Evolutionary conservation across 2,888 invertebrate species (phyloP).

Genomic region (Rhagium mordax): DNA sequence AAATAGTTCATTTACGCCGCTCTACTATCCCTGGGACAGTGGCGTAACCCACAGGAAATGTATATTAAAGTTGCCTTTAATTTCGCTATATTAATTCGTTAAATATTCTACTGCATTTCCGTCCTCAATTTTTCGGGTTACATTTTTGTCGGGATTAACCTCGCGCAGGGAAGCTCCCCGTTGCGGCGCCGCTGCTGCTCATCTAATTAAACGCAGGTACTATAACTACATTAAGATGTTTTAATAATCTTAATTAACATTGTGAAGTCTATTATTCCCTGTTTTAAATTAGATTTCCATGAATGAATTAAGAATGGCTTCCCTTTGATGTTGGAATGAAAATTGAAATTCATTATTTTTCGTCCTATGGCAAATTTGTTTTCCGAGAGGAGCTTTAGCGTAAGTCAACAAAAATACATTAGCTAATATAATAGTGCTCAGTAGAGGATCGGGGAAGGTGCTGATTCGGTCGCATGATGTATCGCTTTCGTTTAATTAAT

Average conservation of each 20-base stretch:
- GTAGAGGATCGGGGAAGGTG: neutral
- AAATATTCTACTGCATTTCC: too few relatives aligned
- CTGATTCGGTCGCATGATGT: neutral
- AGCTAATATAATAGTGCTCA: neutral
- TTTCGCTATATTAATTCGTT: too few relatives aligned
- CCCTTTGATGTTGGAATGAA: slow-evolving; percentile 28
- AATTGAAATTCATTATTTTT: neutral
- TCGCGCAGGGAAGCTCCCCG: too few relatives aligned
- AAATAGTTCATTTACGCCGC: too few relatives aligned
- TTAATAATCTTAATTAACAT: slow-evolving; percentile 36
- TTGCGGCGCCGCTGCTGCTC: neutral
- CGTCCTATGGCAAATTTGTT: neutral
- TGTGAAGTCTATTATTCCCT: slow-evolving; percentile 25
- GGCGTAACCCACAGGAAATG: too few relatives aligned
- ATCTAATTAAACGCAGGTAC: slow-evolving; percentile 7
- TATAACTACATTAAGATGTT: slow-evolving; percentile 4
- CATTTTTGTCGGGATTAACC: too few relatives aligned
- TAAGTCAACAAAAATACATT: neutral
- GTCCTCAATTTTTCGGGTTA: too few relatives aligned
- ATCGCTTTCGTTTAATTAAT: neutral
- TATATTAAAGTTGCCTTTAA: too few relatives aligned
- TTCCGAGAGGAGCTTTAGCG: neutral
- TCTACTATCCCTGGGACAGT: too few relatives aligned
- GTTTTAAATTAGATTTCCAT: slow-evolving; percentile 31
- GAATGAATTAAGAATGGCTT: slow-evolving; percentile 31